A percentile compares a stretch with the other conserved stretches of the same genome.
phyloP scores from a whole-genome alignment of 2,113 vertebrate species.

The Poeciliopsis prolifica region DNA sequence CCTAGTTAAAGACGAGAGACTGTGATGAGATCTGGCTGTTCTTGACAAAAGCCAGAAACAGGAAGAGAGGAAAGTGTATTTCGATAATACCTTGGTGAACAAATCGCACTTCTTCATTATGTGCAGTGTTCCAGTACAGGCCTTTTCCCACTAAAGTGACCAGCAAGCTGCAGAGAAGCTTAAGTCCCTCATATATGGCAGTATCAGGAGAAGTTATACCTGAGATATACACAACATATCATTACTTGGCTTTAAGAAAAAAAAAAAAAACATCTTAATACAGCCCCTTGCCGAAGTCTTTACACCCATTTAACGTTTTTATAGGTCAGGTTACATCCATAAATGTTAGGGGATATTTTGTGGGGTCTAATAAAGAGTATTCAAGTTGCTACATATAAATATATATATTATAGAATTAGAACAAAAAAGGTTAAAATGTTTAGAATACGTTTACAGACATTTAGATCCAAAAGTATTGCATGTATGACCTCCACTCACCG shows the following conservation, averaged over 20 bases:
- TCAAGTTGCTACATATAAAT: no score
- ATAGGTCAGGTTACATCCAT: no score
- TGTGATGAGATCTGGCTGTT: not conserved
- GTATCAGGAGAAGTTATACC: conserved; percentile 84
- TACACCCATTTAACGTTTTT: no score
- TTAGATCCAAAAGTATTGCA: not conserved
- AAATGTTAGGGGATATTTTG: no score
- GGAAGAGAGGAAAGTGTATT: not conserved
- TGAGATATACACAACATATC: conserved; percentile 49
- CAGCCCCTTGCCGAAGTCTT: not conserved
- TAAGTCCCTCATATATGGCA: conserved; percentile 84
- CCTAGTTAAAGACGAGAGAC: conserved; percentile 67
- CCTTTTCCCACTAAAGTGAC: conserved; percentile 83
- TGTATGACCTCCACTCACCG: conserved; percentile 72
- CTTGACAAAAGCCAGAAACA: not conserved
- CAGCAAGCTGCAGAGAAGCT: conserved; percentile 87
- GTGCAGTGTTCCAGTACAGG: conserved; percentile 68
- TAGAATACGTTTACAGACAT: no score
- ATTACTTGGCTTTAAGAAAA: not conserved
- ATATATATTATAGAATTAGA: no score
- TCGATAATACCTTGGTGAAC: conserved; percentile 82
- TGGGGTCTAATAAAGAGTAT: no score
- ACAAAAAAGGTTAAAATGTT: not conserved
- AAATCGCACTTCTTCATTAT: conserved; percentile 67
- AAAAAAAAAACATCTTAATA: not conserved